Evolutionary conservation across 2,797 vertebrate genomes (phyloP), one percentile per base, ranked within the genome.

Genomic region (Poecilia velifera): DNA sequence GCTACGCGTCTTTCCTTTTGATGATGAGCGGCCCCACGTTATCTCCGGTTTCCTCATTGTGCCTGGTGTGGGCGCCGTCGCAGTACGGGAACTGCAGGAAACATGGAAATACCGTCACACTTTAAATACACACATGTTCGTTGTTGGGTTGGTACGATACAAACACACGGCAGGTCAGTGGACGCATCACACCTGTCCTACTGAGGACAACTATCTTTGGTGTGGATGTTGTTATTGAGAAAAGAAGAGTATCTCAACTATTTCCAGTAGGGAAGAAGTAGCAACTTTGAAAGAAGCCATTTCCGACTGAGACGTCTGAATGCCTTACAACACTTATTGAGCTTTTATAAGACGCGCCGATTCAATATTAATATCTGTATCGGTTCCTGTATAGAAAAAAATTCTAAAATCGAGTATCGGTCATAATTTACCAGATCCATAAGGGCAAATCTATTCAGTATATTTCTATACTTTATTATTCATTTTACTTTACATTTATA

Each of bases 1-100:
- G 3, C 89, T 89, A 96, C 3, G 89, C 77, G 0, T 94, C 93
- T 82, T 53, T 95, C 90, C 90, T 96, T 78, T 95, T 96, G 88
- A 97, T 94, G 92, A 97, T 96, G 83, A 97, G 94, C 0, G 96
- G 96, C 0, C 96, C 96, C 0, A 97, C 95, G n/a, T 97, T 97
- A 92, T 97, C 96, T 0, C 95, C 95, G 1, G 95, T 96, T 71
- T 95, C 94, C 34, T 95, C 93, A 41, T 97, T 97, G 92, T 96
- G 96, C 86, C 95, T 96, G 87, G 91, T 3, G 82, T 97, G 96
- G 70, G 95, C 77, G 1, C 96, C 96, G 22, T 97, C 96, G 7
- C 96, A 97, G 84, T 78, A 95, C 0, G 96, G 96, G 87, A 97
- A 97, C 96, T 97, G 87, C 36, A 80, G 68, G 25, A 18, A 73